Evolutionary conservation across 2,797 vertebrate genomes (phyloP).

Genomic region (Rhadinocentrus ornatus): DNA sequence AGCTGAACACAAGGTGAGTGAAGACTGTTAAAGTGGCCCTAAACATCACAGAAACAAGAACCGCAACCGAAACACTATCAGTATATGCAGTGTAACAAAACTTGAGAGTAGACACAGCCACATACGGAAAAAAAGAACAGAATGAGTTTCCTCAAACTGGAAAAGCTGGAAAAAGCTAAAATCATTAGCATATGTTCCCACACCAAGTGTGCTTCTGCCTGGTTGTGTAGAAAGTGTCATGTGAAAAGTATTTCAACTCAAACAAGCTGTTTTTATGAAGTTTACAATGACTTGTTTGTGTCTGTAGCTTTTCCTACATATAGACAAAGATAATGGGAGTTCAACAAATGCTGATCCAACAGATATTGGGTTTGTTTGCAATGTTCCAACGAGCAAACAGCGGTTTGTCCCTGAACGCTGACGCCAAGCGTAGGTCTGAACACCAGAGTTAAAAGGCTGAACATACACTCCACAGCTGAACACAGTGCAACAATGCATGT

Average conservation of each 20-base stretch:
- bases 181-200: neutral
- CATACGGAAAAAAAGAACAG: neutral
- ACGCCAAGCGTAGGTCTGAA: neutral
- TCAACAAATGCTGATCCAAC: neutral
- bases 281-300: neutral
- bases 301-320: constrained; percentile 1
- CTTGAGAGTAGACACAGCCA: neutral
- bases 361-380: constrained; percentile 5
- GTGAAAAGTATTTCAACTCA: neutral
- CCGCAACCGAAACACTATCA: accelerated
- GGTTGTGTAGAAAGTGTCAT: neutral
- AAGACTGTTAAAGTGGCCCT: neutral
- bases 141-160: neutral
- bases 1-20: constrained; percentile 87
- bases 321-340: constrained; percentile 7
- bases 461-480: neutral
- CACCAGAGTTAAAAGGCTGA: constrained; percentile 3
- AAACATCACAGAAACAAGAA: neutral
- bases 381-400: constrained; percentile 1
- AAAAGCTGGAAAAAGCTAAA: neutral
- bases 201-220: too few species aligned
- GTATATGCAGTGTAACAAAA: neutral
- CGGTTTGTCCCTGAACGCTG: neutral
- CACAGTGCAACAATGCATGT: constrained; percentile 9
- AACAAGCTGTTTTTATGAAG: neutral